phyloP scores from a whole-genome alignment of 2,113 vertebrate genomes.

The Suricata suricatta region DNA sequence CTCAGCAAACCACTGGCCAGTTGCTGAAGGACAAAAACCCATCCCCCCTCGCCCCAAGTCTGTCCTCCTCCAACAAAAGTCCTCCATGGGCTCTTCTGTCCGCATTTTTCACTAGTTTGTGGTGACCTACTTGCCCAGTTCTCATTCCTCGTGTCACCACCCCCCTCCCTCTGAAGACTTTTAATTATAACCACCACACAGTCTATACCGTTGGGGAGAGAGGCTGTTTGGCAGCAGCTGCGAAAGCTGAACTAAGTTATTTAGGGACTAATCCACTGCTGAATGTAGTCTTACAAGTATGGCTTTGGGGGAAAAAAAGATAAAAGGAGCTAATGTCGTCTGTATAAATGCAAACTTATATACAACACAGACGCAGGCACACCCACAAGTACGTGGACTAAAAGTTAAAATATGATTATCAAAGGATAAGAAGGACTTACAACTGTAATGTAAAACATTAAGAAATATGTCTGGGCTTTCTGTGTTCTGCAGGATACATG shows the following conservation, averaged over 20 bases:
- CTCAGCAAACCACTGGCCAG: conserved; percentile 14
- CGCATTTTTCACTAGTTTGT: conserved; percentile 42
- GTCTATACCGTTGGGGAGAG: conserved; percentile 71
- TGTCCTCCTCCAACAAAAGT: neutral
- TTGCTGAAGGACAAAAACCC: conserved; percentile 24
- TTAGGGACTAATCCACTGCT: conserved; percentile 90
- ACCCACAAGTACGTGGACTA: conserved; percentile 35
- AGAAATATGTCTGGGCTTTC: conserved; percentile 56
- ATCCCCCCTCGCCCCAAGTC: neutral
- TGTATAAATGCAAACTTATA: conserved; percentile 51
- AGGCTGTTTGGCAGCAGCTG: conserved; percentile 86
- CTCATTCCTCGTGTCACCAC: neutral
- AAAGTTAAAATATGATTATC: conserved; percentile 78
- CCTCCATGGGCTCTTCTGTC: neutral
- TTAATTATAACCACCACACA: conserved; percentile 78
- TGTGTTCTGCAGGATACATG: neutral
- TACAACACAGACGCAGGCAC: conserved; percentile 45
- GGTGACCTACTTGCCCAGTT: neutral
- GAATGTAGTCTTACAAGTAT: conserved; percentile 89
- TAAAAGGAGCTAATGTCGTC: conserved; percentile 83
- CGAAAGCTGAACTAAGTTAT: conserved; percentile 91
- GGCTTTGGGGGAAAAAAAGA: conserved; percentile 86
- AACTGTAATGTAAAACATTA: conserved; percentile 65
- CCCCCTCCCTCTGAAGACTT: conserved; percentile 35
- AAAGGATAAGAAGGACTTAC: conserved; percentile 74